phyloP scores from a whole-genome alignment of 1,140 invertebrate species.

The Pogonomyrmex californicus region DNA sequence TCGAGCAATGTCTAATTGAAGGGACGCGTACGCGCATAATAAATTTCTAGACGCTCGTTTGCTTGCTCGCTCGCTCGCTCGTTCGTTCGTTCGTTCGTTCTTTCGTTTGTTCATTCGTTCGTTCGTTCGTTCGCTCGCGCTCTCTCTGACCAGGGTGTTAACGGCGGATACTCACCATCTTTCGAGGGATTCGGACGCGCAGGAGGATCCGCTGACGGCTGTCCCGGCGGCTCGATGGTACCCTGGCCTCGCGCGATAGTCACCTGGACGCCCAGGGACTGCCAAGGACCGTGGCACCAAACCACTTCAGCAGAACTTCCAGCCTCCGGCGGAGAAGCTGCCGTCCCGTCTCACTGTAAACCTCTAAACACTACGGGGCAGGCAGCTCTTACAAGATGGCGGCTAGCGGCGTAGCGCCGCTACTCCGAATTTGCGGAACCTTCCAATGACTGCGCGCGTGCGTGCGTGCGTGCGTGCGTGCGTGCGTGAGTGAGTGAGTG shows the following conservation, averaged over 20 bases:
- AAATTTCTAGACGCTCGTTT: conserved; percentile 13
- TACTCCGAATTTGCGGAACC: conserved; percentile 46
- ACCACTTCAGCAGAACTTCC: conserved; percentile 78
- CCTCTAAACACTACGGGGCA: conserved; percentile 76
- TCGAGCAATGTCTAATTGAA: neutral
- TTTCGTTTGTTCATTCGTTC: neutral
- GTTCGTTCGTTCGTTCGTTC: neutral
- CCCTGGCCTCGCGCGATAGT: conserved; percentile 77
- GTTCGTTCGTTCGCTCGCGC: neutral
- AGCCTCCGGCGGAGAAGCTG: conserved; percentile 77
- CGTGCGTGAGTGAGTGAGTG: no score
- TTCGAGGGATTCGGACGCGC: conserved; percentile 78
- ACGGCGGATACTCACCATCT: conserved; percentile 80
- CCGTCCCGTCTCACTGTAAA: conserved; percentile 74
- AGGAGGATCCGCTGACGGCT: conserved; percentile 73
- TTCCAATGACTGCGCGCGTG: neutral
- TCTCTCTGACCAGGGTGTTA: conserved; percentile 45
- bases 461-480: no score
- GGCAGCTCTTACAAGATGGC: conserved; percentile 77
- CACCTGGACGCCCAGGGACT: conserved; percentile 80
- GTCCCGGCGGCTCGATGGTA: conserved; percentile 72
- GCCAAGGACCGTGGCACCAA: conserved; percentile 77
- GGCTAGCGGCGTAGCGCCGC: conserved; percentile 36
- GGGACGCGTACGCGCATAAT: neutral
- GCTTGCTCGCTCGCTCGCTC: neutral